Evolutionary conservation across 2,113 vertebrate species (phyloP).

Genomic region (Antennarius striatus): DNA sequence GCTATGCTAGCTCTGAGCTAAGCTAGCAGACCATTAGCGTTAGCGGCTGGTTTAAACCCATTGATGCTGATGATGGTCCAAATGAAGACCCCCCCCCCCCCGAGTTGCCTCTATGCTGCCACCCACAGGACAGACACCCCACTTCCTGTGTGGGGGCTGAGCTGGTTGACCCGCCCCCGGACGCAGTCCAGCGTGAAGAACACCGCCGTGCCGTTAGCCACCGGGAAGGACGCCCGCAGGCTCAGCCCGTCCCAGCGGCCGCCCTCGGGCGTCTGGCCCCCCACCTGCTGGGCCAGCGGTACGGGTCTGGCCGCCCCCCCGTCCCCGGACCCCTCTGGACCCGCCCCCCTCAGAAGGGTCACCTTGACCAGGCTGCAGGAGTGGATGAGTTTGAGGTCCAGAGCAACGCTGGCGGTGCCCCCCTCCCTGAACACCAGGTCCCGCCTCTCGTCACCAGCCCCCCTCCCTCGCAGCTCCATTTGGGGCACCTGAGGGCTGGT

Average conservation of each 20-base stretch:
- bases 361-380: slow-evolving; percentile 86
- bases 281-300: slow-evolving; percentile 83
- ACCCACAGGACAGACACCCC: slow-evolving; percentile 86
- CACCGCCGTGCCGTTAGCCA: slow-evolving; percentile 81
- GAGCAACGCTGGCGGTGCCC: slow-evolving; percentile 80
- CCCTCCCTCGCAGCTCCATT: slow-evolving; percentile 77
- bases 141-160: slow-evolving; percentile 83
- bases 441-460: slow-evolving; percentile 72
- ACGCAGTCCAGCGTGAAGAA: slow-evolving; percentile 86
- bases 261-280: slow-evolving; percentile 86
- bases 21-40: too few species aligned
- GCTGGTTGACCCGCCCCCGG: slow-evolving; percentile 86
- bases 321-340: slow-evolving; percentile 26
- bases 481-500: slow-evolving; percentile 68
- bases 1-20: too few species aligned
- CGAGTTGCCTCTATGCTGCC: slow-evolving; percentile 60
- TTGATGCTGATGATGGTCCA: neutral
- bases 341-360: slow-evolving; percentile 76
- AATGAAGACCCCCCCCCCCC: neutral
- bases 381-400: slow-evolving; percentile 88
- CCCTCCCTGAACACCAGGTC: slow-evolving; percentile 85
- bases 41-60: neutral
- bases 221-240: slow-evolving; percentile 82
- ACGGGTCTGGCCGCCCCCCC: slow-evolving; percentile 47
- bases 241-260: slow-evolving; percentile 84